A percentile compares a stretch with the other conserved stretches of the same genome.
phyloP scores from a whole-genome alignment of 37 sponge, comb jelly and placozoan genomes.

The Halisarca cf. caerulea region DNA sequence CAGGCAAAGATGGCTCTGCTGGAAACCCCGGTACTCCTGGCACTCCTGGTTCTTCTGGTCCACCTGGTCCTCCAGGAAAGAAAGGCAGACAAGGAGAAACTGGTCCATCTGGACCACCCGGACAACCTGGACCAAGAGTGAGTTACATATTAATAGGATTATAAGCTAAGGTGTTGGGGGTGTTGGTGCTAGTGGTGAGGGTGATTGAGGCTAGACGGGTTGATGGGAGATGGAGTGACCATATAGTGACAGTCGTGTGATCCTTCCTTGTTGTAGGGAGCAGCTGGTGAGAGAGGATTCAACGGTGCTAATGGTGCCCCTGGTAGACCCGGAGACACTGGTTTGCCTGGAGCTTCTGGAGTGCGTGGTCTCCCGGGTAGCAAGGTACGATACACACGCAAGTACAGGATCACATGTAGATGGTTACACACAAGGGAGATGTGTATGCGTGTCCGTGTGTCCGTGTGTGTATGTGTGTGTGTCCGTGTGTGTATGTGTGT shows the following conservation, averaged over 20 bases:
- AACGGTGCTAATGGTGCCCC: conserved; percentile 52
- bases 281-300: conserved; percentile 52
- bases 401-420: too few species aligned
- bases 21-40: conserved; percentile 34
- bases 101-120: conserved; percentile 47
- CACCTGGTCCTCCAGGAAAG: conserved; percentile 41
- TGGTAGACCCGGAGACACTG: conserved; percentile 46
- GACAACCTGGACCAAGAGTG: conserved; percentile 56
- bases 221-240: neutral
- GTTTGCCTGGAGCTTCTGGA: conserved; percentile 58
- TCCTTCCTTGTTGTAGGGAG: conserved; percentile 31
- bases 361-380: conserved; percentile 50
- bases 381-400: conserved; percentile 45
- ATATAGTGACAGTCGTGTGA: neutral
- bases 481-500: neutral
- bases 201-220: too few species aligned
- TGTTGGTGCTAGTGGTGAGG: too few species aligned
- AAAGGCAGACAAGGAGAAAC: conserved; percentile 49
- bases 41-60: conserved; percentile 39
- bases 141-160: neutral
- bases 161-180: too few species aligned
- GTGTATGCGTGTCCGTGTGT: too few species aligned
- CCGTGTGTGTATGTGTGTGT: neutral
- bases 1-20: neutral
- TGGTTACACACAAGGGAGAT: too few species aligned